A percentile compares a stretch with the other conserved stretches of the same genome.
phyloP scores from a whole-genome alignment of 2,888 invertebrate species.

The Rotaria macrura region DNA sequence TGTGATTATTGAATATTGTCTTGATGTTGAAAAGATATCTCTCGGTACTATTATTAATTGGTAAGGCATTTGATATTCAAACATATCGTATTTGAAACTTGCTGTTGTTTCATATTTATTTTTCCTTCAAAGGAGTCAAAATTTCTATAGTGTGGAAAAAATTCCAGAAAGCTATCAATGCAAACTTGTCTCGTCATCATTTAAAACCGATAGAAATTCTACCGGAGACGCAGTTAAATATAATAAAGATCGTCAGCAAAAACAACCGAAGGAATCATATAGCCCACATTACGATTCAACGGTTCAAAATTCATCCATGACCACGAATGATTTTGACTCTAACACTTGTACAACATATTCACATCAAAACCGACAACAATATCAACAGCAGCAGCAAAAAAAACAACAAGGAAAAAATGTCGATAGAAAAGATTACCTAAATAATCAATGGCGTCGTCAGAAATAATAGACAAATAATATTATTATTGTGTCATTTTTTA shows the following conservation, averaged over 20 bases:
- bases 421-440: too few relatives aligned
- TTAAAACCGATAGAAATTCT: not conserved
- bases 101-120: too few relatives aligned
- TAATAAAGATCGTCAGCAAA: not conserved
- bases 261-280: not conserved
- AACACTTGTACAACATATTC: not conserved
- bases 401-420: too few relatives aligned
- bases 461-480: too few relatives aligned
- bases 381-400: too few relatives aligned
- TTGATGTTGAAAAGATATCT: not conserved
- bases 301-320: not conserved
- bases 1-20: slow-evolving; percentile 19
- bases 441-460: too few relatives aligned
- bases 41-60: slow-evolving; percentile 21
- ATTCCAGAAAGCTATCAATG: too few relatives aligned
- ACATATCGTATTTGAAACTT: too few relatives aligned
- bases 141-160: too few relatives aligned
- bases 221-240: not conserved
- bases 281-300: not conserved
- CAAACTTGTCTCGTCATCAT: too few relatives aligned
- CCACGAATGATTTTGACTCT: not conserved
- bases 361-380: not conserved
- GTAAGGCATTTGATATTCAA: not conserved
- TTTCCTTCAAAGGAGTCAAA: too few relatives aligned
- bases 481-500: too few relatives aligned